These are phyloP conservation scores for Helleia helle DNA, from an alignment of 2,888 invertebrate genomes.

Conservation along the genomic window DNA sequence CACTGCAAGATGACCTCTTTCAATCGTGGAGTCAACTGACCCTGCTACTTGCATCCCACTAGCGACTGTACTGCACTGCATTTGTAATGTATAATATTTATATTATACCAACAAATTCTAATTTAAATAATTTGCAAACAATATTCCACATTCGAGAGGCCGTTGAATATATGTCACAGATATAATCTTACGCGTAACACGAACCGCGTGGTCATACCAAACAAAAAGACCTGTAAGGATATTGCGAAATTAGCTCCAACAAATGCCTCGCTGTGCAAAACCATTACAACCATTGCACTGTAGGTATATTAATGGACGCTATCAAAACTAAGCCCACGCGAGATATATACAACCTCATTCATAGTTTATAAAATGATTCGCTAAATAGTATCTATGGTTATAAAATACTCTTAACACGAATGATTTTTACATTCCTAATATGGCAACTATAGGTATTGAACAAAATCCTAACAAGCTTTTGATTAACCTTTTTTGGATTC, in stretches of 20 bases:
- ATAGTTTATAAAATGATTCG: neutral
- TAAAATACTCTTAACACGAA: too few species aligned
- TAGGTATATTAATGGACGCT: conserved; percentile 31
- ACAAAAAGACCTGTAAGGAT: conserved; percentile 16
- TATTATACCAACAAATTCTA: too few species aligned
- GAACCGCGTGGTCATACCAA: neutral
- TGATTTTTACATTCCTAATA: too few species aligned
- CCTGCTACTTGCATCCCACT: too few species aligned
- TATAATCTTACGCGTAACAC: conserved; percentile 15
- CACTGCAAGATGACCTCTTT: too few species aligned
- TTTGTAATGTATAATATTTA: too few species aligned
- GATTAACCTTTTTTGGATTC: too few species aligned
- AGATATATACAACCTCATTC: neutral
- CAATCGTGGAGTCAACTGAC: too few species aligned
- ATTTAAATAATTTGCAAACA: neutral
- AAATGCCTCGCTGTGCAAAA: conserved; percentile 21
- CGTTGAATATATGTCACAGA: conserved; percentile 16
- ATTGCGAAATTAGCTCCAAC: conserved; percentile 23
- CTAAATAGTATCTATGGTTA: too few species aligned
- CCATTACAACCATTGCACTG: conserved; percentile 34
- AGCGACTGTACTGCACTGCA: too few species aligned
- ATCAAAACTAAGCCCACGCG: conserved; percentile 26
- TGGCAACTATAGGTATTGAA: too few species aligned
- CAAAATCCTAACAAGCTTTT: too few species aligned
- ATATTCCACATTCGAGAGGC: neutral